A percentile compares a stretch with the other conserved stretches of the same genome.
Evolutionary conservation across 2,113 vertebrate genomes (phyloP).

Genomic region (Catharus fuscescens): DNA sequence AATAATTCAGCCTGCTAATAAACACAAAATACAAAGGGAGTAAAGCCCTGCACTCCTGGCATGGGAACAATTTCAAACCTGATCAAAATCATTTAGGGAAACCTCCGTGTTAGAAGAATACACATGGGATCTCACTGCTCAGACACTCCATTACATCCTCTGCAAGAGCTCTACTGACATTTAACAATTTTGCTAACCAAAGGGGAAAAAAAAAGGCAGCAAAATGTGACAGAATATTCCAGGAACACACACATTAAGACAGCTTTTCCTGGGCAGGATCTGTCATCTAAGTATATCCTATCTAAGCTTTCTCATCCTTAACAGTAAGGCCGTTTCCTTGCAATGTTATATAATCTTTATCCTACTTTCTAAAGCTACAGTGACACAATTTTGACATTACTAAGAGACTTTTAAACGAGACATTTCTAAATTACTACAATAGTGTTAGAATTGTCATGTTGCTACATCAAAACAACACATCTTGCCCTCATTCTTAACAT

Average conservation of each 20-base stretch:
- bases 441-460: background rate
- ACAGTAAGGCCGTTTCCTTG: slow-evolving; percentile 8
- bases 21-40: background rate
- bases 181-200: background rate
- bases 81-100: background rate
- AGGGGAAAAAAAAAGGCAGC: background rate
- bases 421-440: background rate
- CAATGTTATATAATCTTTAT: slow-evolving; percentile 20
- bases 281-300: slow-evolving; percentile 11
- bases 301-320: slow-evolving; percentile 33
- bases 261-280: slow-evolving; percentile 24
- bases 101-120: background rate
- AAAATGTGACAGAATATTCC: background rate
- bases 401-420: background rate
- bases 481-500: background rate
- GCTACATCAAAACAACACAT: background rate
- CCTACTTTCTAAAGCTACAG: background rate
- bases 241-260: background rate
- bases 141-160: background rate
- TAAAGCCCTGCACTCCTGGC: background rate
- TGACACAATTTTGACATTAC: background rate
- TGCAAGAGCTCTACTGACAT: background rate
- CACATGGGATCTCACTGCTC: background rate
- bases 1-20: background rate
- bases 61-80: background rate